Percentiles rank a stretch among this genome's conserved stretches.
Conservation (phyloP, 2,797 vertebrate species). For the Liasis olivaceus region DNA sequence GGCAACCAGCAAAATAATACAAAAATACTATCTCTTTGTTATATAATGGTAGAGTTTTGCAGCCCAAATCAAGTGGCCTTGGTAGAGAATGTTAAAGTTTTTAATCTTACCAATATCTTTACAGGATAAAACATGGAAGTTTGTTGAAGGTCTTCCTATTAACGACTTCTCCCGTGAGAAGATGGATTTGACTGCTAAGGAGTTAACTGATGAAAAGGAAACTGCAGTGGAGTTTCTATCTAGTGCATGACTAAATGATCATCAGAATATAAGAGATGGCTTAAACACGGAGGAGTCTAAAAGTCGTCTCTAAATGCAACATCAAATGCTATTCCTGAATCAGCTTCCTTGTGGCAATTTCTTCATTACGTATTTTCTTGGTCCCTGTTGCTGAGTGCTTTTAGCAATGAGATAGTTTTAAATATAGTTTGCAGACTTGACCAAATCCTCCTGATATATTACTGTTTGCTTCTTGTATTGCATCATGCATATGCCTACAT, state of each 20-base stretch:
- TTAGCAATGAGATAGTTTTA: conserved; percentile 58
- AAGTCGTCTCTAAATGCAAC: conserved; percentile 82
- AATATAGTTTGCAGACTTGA: conserved; percentile 62
- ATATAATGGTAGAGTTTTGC: neutral
- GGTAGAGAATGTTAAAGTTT: neutral
- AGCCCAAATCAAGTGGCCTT: neutral
- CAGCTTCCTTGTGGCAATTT: conserved; percentile 60
- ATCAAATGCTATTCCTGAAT: conserved; percentile 58
- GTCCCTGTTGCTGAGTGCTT: conserved; percentile 65
- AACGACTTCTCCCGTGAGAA: conserved; percentile 90
- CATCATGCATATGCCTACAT: conserved; percentile 35
- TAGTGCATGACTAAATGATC: conserved; percentile 79
- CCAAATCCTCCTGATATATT: conserved; percentile 56
- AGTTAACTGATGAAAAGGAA: conserved; percentile 91
- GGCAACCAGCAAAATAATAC: neutral
- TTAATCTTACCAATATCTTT: neutral
- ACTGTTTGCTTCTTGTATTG: conserved; percentile 56
- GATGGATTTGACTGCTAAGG: conserved; percentile 91
- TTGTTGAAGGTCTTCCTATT: conserved; percentile 87
- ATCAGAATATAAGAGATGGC: conserved; percentile 51
- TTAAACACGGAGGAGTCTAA: conserved; percentile 77
- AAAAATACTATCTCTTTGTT: neutral
- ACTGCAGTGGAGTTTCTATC: conserved; percentile 87
- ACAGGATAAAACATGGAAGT: conserved; percentile 92
- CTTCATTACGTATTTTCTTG: conserved; percentile 62